A percentile compares a stretch with the other conserved stretches of the same genome.
Evolutionary conservation across 1,140 invertebrate genomes (phyloP).

Genomic region (Liolophura sinensis): DNA sequence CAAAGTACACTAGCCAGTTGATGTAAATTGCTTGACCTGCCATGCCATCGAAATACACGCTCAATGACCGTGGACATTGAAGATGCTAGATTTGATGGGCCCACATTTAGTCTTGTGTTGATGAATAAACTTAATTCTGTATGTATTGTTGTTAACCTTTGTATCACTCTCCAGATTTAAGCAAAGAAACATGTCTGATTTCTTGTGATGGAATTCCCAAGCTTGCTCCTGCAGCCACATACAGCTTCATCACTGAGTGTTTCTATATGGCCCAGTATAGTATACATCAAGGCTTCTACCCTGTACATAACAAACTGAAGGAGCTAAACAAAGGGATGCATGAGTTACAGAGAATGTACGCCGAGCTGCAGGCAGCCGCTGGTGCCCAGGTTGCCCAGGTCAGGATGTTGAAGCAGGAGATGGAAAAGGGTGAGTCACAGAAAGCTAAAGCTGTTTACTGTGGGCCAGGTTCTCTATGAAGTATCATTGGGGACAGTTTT

Average conservation of each 20-base stretch:
- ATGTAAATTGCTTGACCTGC: not conserved
- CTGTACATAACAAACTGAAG: conserved; percentile 77
- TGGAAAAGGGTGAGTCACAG: conserved; percentile 61
- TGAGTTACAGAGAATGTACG: conserved; percentile 72
- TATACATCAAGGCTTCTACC: conserved; percentile 80
- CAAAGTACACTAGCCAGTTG: not conserved
- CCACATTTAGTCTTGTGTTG: not conserved
- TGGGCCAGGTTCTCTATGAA: not conserved
- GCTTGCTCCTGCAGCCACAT: conserved; percentile 60
- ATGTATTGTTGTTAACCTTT: not conserved
- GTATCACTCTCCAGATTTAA: conserved; percentile 59
- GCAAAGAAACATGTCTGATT: conserved; percentile 77
- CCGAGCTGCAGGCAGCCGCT: conserved; percentile 60
- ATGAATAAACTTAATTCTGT: not conserved
- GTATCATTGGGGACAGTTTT: too few species aligned
- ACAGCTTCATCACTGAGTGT: conserved; percentile 85
- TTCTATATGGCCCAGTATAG: conserved; percentile 89
- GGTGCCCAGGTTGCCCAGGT: conserved; percentile 61
- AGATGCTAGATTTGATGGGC: not conserved
- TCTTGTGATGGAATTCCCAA: conserved; percentile 66
- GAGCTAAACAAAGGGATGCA: conserved; percentile 71
- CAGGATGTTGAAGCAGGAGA: conserved; percentile 66
- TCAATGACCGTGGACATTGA: not conserved
- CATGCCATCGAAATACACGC: not conserved
- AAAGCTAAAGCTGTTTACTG: not conserved